Evolutionary conservation across 2,113 vertebrate genomes (phyloP).

Genomic region (Varanus salvator): DNA sequence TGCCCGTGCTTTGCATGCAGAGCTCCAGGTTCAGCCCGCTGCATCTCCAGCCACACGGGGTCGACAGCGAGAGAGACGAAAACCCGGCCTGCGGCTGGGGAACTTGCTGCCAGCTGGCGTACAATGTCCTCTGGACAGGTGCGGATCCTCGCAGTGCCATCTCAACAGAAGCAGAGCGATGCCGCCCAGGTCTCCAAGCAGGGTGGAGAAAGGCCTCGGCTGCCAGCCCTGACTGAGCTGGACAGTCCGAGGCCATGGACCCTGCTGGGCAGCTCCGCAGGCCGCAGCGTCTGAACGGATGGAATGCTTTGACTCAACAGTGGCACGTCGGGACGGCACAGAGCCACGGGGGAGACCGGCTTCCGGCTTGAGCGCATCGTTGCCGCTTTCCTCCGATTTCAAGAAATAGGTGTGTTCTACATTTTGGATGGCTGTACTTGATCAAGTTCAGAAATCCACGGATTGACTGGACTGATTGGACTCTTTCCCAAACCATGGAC

Average conservation of each 20-base stretch:
- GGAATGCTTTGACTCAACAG: not conserved
- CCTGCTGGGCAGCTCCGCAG: no score
- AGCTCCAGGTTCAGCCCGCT: not conserved
- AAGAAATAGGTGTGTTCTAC: not conserved
- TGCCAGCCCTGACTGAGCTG: no score
- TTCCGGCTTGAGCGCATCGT: not conserved
- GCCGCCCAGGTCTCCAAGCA: no score
- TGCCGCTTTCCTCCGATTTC: not conserved
- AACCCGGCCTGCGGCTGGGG: not conserved
- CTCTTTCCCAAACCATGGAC: fast-evolving
- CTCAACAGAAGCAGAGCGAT: not conserved
- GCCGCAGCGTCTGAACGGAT: not conserved
- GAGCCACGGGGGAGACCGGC: not conserved
- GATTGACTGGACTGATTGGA: not conserved
- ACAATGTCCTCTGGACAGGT: no score
- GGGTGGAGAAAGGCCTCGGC: no score
- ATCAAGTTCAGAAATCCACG: not conserved
- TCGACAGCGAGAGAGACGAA: not conserved
- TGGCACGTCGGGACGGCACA: not conserved
- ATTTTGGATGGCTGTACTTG: fast-evolving
- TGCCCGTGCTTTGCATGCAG: not conserved
- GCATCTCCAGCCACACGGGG: not conserved
- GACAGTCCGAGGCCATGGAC: no score
- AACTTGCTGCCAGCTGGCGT: not conserved
- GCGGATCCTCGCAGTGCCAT: no score